These are phyloP conservation scores for Thysanoteuthis rhombus DNA, from an alignment of 2,888 invertebrate species.

Conservation along the genomic window DNA sequence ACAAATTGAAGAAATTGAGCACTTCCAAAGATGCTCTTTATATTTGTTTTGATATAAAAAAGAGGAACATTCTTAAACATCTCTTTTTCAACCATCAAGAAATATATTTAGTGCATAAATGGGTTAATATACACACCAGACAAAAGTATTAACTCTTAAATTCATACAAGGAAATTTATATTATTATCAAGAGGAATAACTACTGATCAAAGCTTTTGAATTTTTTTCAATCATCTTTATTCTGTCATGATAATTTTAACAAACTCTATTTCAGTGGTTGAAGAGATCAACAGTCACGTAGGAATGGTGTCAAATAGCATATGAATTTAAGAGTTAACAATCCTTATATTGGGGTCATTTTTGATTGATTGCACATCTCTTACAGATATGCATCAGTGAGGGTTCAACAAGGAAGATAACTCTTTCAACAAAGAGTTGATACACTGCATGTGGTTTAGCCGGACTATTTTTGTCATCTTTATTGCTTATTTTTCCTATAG, in stretches of 20 bases:
- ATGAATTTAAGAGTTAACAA: too few relatives aligned
- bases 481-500: too few relatives aligned
- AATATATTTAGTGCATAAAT: neutral
- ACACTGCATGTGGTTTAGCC: too few relatives aligned
- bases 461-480: too few relatives aligned
- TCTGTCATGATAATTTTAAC: too few relatives aligned
- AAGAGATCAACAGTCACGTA: too few relatives aligned
- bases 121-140: neutral
- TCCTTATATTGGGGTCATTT: neutral
- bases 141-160: neutral
- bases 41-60: neutral
- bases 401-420: neutral
- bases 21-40: neutral
- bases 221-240: too few relatives aligned
- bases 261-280: too few relatives aligned
- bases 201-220: too few relatives aligned
- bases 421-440: neutral
- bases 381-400: neutral
- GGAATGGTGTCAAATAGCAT: too few relatives aligned
- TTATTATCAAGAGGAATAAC: too few relatives aligned
- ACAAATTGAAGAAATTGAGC: neutral
- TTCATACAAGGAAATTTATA: too few relatives aligned
- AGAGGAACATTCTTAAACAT: neutral
- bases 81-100: neutral
- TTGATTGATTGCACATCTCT: neutral